These are phyloP conservation scores for Trichonephila clavipes DNA, from an alignment of 1,140 invertebrate species.

Conservation along the genomic window DNA sequence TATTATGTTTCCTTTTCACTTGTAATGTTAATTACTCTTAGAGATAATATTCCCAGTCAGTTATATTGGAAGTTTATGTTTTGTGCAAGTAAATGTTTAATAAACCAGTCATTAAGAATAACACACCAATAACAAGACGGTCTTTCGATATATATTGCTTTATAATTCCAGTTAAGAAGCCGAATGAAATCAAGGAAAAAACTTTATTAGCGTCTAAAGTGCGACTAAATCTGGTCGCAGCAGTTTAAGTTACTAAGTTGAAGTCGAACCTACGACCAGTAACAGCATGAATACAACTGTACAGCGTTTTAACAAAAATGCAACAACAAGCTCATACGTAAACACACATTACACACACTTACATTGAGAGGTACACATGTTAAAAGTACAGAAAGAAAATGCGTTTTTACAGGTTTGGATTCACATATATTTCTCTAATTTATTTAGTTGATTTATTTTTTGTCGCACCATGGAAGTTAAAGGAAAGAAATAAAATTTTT, in stretches of 20 bases:
- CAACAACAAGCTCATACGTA: constrained; percentile 61
- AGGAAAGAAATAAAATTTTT: not conserved
- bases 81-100: no score
- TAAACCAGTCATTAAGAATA: no score
- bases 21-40: no score
- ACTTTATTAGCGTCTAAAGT: constrained; percentile 55
- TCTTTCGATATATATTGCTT: not conserved
- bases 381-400: constrained; percentile 69
- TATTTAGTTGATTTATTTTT: constrained; percentile 51
- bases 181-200: constrained; percentile 38
- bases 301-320: constrained; percentile 54
- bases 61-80: no score
- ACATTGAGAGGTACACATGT: constrained; percentile 61
- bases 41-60: no score
- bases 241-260: not conserved
- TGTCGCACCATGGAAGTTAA: constrained; percentile 40
- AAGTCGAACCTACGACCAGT: constrained; percentile 8
- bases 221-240: not conserved
- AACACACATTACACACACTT: constrained; percentile 39
- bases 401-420: constrained; percentile 53
- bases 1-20: no score
- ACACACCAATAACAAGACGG: no score
- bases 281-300: constrained; percentile 63
- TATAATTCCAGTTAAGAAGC: not conserved
- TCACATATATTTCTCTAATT: constrained; percentile 35